A percentile compares a stretch with the other conserved stretches of the same genome.
Evolutionary conservation across 2,113 vertebrate species (phyloP).

Genomic region (Illadopsis cleaveri): DNA sequence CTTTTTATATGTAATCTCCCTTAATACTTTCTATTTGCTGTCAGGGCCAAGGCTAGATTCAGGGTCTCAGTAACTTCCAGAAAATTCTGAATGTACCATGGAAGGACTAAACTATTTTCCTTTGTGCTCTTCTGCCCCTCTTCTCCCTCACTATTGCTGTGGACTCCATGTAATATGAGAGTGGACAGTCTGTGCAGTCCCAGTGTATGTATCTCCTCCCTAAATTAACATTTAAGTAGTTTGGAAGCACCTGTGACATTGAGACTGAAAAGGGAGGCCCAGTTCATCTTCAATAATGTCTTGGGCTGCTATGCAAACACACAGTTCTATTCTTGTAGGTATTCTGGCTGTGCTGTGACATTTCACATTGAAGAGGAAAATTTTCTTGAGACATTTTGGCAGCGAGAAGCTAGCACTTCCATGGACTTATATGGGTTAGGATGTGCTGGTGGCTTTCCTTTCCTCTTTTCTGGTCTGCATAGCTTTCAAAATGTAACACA

Average conservation of each 20-base stretch:
- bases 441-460: background rate
- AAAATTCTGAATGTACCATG: background rate
- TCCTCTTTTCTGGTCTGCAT: background rate
- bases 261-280: background rate
- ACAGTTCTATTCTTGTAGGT: background rate
- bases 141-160: background rate
- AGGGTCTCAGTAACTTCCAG: background rate
- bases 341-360: background rate
- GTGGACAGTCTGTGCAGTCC: background rate
- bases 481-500: background rate
- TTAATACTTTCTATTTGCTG: background rate
- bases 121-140: background rate
- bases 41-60: background rate
- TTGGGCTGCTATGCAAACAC: background rate
- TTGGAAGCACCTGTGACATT: background rate
- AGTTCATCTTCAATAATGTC: background rate
- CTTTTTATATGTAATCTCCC: background rate
- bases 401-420: background rate
- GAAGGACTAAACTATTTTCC: background rate
- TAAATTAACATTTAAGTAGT: background rate
- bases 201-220: background rate
- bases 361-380: background rate
- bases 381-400: background rate
- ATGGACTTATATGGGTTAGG: background rate
- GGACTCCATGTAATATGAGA: background rate